Evolutionary conservation across 2,888 invertebrate species (phyloP), one percentile per base, ranked within the genome.

Genomic region (Malthinus seriepunctatus): DNA sequence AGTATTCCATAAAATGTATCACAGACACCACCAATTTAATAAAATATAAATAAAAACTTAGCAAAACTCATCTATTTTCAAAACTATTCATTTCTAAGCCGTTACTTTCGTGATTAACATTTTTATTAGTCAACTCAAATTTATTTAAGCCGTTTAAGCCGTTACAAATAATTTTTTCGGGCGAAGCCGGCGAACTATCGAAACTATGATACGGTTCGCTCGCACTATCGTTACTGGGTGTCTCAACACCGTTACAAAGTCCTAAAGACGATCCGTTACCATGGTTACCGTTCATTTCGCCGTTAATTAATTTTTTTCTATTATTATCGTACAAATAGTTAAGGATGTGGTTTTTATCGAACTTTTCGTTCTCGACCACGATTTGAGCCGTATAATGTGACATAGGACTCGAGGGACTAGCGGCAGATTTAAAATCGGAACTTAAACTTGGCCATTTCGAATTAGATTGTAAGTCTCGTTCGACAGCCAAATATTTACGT

Each of bases 371-470:
- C 68, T 83, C 83, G 1, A 82, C 76, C 12, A 81, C 79, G 35
- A 83, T 79, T 68, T 82, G 82, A 1, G 82, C 79, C 50, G 80
- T 80, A 23, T 79, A 79, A 11, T 77, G 77, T 1, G 81, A 80
- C 1, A 75, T 63, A 0, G 75, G 73, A 48, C 71, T 74, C 48
- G 71, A 54, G 0, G 78, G 78, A 65, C 77, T 78, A 5, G 75
- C 76, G 8, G 71, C 76, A 14, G 79, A 77, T 59, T 73, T 77
- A 37, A 77, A 77, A 56, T 81, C 80, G 2, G 74, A 76, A 0
- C 80, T 80, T 32, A 84, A 69, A 5, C 85, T 83, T 35, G 93
- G 88, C 89, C 89, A 89, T 68, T 86, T 86, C 0, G 80, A 75
- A 65, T 84, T 82, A 9, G 75, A 74, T 10, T 80, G 77, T 63